These are phyloP conservation scores for Paedocypris micromegethes DNA, from an alignment of 2,797 vertebrate species.

Conservation along the genomic window DNA sequence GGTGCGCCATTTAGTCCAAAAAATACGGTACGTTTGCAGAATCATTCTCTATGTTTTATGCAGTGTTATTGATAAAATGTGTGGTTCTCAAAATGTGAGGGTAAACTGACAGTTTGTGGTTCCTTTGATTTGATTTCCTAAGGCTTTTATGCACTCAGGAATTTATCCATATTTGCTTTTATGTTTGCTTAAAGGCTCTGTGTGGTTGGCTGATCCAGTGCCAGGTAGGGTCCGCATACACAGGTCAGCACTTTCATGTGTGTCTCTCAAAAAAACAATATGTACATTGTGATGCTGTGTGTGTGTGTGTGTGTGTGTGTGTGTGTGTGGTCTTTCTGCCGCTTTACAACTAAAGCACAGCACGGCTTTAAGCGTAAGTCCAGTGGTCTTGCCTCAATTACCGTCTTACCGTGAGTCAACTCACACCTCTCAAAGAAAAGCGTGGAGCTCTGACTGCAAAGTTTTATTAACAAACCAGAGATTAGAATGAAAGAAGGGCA, in stretches of 20 bases:
- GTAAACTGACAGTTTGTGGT: conserved; percentile 10
- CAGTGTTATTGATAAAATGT: too few relatives aligned
- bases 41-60: too few relatives aligned
- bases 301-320: conserved; percentile 37
- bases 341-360: conserved; percentile 35
- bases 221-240: conserved; percentile 15
- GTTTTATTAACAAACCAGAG: conserved; percentile 53
- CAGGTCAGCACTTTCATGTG: conserved; percentile 25
- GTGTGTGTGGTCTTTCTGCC: conserved; percentile 58
- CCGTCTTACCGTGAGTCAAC: conserved; percentile 47
- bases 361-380: conserved; percentile 48
- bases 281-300: conserved; percentile 7
- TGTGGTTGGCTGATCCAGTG: conserved; percentile 5
- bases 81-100: neutral
- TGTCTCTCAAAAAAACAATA: conserved; percentile 31
- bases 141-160: conserved; percentile 11
- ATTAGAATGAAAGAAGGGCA: conserved; percentile 58
- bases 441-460: conserved; percentile 51
- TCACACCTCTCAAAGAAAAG: conserved; percentile 56
- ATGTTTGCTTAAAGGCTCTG: conserved; percentile 13
- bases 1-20: too few relatives aligned
- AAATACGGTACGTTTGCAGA: too few relatives aligned
- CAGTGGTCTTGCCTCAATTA: conserved; percentile 58
- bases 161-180: conserved; percentile 15
- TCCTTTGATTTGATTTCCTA: conserved; percentile 12